Base-by-base conservation (phyloP, 64 coral and sea anemone species). In the Hydrozoanthus tunicans region DNA sequence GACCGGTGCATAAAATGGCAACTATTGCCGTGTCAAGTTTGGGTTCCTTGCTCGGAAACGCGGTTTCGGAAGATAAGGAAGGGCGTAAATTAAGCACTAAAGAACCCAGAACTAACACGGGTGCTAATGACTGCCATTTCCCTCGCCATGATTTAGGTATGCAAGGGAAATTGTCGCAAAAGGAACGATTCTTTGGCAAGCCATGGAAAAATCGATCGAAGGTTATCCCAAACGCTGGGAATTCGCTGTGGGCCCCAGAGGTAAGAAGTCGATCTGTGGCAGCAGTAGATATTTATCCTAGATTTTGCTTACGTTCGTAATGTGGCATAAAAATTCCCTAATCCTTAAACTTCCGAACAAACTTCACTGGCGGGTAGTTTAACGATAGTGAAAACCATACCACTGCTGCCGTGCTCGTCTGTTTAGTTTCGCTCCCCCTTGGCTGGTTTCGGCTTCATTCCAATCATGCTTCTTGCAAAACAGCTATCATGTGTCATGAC, bases 131-230 rank as follows among this genome's bases (percentile, higher is more conserved):
- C 14, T 24, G 84, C 68, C 14, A 54, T 81, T 90, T 90, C 51
- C 12, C 79, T 81, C 26, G 81, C 57, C 80, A 73, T 10, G 61
- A 64, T 96, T 55, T 86, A 94, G 95, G 95, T 72, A 97, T 94
- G 95, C 95, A 97, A 70, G 88, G 93, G 10, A 97, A 97, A 71
- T 78, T 91, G 51, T 63, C 92, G 17, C 92, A 97, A 59, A 97
- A 97, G 92, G 95, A 97, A 77, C 66, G 62, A 82, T 94, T 97
- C 85, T 97, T 97, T 53, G 85, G 85, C 68, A 97, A 97, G 73
- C 60, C 89, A 52, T 97, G 95, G 95, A 91, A 91, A 82, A 97
- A 92, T 56, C 92, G 95, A 76, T 90, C 90, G 52, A 97, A 97
- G 81, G 92, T 97, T 53, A 94, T 97, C 67, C 62, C 95, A 9